Evolutionary conservation across 2,113 vertebrate genomes (phyloP), one percentile per base, ranked within the genome.

Genomic region (Phoxinus phoxinus): DNA sequence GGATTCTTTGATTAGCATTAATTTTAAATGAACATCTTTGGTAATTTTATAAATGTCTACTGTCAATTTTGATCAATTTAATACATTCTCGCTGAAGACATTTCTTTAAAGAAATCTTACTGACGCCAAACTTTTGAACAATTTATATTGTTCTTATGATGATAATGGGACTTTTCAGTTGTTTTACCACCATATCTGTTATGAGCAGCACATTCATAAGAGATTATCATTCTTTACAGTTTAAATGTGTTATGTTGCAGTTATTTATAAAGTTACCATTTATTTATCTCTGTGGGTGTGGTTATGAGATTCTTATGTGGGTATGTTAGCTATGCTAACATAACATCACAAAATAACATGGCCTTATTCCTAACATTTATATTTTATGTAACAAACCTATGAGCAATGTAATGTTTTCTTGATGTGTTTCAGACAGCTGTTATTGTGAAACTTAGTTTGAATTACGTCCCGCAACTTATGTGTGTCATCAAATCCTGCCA

Each of bases 401-500:
- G 71, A n/a, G 41, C 1, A 46, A 73, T 15, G 7, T 2, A 25
- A 44, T 73, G 71, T 25, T 17, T 46, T 13, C 12, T 73, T 10
- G 11, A 15, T 73, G 37, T 46, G n/a, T 15, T 25, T 25, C 71
- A 46, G 77, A 79, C 77, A 0, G 56, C 56, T 76, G 59, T 12
- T 77, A 35, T 51, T 56, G 23, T 78, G 13, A 37, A 85, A 78
- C 32, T 37, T 48, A 37, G 61, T 41, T 25, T 35, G 48, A 71
- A 69, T 79, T 25, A 44, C 19, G 19, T 19, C 32, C 65, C 25
- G 58, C 53, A 86, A 81, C 25, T 59, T 61, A 85, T 51, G 65
- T 83, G 41, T 88, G 80, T 72, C 84, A 79, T 87, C 27, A 83
- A 67, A 80, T 79, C 82, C 61, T 78, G 74, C 84, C 74, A 88